Evolutionary conservation across 2,113 vertebrate genomes (phyloP).

Genomic region (Campylomormyrus numenius): DNA sequence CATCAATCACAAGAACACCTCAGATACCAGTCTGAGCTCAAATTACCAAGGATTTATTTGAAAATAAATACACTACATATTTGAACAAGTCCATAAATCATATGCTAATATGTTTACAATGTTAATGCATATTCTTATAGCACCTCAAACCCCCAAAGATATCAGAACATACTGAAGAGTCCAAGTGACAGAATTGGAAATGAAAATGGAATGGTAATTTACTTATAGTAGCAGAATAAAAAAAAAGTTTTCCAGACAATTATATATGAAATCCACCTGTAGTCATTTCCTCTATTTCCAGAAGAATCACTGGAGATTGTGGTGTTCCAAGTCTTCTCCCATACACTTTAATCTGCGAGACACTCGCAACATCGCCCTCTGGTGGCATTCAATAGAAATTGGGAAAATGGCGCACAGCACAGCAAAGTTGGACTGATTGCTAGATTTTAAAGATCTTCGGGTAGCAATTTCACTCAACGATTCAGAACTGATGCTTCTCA

Average conservation of each 20-base stretch:
- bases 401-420: neutral
- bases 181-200: neutral
- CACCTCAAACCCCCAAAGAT: neutral
- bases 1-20: neutral
- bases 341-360: neutral
- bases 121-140: neutral
- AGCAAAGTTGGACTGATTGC: neutral
- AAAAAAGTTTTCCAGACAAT: constrained; percentile 23
- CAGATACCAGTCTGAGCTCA: neutral
- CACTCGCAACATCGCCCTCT: neutral
- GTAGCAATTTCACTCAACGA: neutral
- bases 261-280: constrained; percentile 30
- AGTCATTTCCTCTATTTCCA: constrained; percentile 16
- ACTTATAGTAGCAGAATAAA: neutral
- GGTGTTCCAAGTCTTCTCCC: neutral
- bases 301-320: neutral
- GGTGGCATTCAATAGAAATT: neutral
- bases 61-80: neutral
- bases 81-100: neutral
- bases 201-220: constrained; percentile 6
- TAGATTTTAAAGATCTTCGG: neutral
- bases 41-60: neutral
- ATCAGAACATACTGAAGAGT: neutral
- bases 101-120: neutral
- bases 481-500: neutral